Base-by-base conservation (phyloP, 2,888 invertebrate genomes). In the Merodon equestris region DNA sequence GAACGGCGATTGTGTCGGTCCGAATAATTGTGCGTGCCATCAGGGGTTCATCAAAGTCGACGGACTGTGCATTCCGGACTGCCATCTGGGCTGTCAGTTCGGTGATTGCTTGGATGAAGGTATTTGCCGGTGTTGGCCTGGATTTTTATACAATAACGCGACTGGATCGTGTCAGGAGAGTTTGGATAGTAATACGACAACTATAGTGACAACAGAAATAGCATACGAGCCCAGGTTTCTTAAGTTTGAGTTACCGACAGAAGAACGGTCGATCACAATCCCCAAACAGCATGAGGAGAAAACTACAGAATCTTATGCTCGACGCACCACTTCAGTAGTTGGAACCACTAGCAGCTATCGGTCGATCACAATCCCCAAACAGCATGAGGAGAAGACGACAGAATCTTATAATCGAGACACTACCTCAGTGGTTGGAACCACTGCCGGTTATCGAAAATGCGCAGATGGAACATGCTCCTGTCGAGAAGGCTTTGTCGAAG, bases 381-480 rank as follows among this genome's bases (percentile, higher is more conserved):
- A n/a, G n/a, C n/a, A n/a, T n/a, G n/a, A n/a, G n/a, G n/a, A n/a
- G n/a, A n/a, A n/a, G n/a, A n/a, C n/a, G n/a, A n/a, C n/a, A n/a
- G n/a, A n/a, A n/a, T n/a, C 27, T 27, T 27, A 4, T 27, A 7
- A 2, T 7, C 27, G 7, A 27, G 7, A 7, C 3, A 27, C 2
- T 27, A 27, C 27, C 3, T 27, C 27, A 27, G 27, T 27, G 27
- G 27, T 27, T n/a, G n/a, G n/a, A n/a, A n/a, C n/a, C 27, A 27
- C 27, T 27, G 87, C 86, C 56, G 76, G 85, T 1, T 87, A 87
- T 45, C 86, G 87, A 50, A 81, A 89, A 17, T 93, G 93, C 84
- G 88, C 90, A 0, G 83, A 82, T 2, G 82, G 85, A 0, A 86
- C 89, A 0, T 93, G 93, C 84, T 89, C 88, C 13, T 91, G 91